Conservation (phyloP, 2,113 vertebrate species). For the Burhinus oedicnemus region DNA sequence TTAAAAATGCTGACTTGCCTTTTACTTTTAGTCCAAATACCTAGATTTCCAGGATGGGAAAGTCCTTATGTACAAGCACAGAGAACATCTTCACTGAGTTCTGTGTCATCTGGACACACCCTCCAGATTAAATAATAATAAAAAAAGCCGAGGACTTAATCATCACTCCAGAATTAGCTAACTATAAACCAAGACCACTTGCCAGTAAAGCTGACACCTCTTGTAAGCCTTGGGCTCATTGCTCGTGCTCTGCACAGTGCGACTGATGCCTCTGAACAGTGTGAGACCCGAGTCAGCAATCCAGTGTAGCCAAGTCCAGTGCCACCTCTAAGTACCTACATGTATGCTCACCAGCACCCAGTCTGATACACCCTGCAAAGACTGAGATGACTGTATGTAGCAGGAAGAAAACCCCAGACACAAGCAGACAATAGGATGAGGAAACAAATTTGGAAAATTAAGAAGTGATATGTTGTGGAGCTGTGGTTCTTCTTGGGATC, state of each 20-base stretch:
- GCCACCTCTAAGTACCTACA: too few species aligned
- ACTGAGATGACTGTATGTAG: neutral
- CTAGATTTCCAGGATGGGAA: neutral
- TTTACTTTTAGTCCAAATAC: neutral
- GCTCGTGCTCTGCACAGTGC: neutral
- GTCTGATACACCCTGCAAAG: neutral
- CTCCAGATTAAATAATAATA: neutral
- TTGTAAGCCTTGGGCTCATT: neutral
- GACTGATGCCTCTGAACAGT: neutral
- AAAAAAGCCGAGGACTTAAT: neutral
- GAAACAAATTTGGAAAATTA: neutral
- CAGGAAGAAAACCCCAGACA: neutral
- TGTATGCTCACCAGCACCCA: neutral
- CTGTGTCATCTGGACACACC: neutral
- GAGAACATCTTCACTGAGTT: neutral
- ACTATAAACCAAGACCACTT: neutral
- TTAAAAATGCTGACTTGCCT: neutral
- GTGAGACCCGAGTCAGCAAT: neutral
- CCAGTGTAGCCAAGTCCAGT: neutral
- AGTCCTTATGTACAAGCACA: neutral
- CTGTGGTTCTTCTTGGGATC: neutral
- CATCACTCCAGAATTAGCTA: neutral
- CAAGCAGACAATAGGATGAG: neutral
- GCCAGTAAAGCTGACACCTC: neutral
- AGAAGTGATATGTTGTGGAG: neutral